Evolutionary conservation across 2,113 vertebrate species (phyloP).

Genomic region (Phaetusa simplex): DNA sequence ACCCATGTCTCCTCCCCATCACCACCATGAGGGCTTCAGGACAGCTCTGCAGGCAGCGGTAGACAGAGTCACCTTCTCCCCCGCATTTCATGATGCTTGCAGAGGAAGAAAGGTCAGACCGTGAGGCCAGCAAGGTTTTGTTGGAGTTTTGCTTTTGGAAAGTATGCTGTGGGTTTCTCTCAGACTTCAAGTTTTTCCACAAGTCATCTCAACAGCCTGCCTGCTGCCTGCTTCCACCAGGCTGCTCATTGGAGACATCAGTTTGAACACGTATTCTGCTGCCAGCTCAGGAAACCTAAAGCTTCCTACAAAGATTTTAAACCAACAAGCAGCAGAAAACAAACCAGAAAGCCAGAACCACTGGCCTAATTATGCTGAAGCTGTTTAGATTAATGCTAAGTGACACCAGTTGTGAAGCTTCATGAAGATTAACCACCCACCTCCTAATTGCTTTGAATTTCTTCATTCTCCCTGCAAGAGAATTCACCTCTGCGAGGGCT

Average conservation of each 20-base stretch:
- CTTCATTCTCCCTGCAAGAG: not conserved
- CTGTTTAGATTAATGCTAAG: not conserved
- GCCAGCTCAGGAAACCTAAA: not conserved
- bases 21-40: not conserved
- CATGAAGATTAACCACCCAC: not conserved
- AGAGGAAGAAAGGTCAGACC: not conserved
- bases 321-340: not conserved
- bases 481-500: not conserved
- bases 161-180: not conserved
- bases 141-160: conserved; percentile 2
- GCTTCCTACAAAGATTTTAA: not conserved
- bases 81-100: not conserved
- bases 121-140: not conserved
- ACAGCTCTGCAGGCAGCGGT: not conserved
- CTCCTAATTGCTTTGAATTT: not conserved
- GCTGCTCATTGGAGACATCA: not conserved
- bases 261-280: not conserved
- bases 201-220: not conserved
- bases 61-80: not conserved
- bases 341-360: not conserved
- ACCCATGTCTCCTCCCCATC: rapidly evolving
- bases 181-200: not conserved
- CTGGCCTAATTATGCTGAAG: not conserved
- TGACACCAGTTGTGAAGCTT: not conserved
- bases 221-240: not conserved